These are phyloP conservation scores for Drosophila tristis DNA, from an alignment of 1,140 invertebrate genomes.

Conservation along the genomic window DNA sequence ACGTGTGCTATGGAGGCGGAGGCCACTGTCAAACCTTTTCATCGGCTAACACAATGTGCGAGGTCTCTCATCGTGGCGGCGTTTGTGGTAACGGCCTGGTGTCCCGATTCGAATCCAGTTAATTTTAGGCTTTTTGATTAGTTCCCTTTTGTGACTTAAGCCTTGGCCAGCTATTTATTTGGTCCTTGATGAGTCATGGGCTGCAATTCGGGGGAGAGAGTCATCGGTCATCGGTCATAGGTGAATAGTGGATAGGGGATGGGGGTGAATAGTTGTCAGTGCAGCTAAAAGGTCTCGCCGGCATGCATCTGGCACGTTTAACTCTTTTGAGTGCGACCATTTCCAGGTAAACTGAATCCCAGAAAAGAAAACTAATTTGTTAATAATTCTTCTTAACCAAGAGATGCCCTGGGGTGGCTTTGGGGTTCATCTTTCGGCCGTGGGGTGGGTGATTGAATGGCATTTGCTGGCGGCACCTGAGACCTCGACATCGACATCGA, in stretches of 20 bases:
- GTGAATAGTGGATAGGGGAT: too few species aligned
- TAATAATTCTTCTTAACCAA: slow-evolving; percentile 9
- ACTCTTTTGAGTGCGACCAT: too few species aligned
- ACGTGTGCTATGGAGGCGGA: slow-evolving; percentile 5
- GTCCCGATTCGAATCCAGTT: too few species aligned
- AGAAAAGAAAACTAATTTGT: slow-evolving; percentile 49
- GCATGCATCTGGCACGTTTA: too few species aligned
- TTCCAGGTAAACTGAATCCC: not conserved
- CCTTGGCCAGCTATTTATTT: too few species aligned
- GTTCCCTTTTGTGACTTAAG: too few species aligned
- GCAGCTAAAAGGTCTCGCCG: too few species aligned
- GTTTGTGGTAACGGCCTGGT: not conserved
- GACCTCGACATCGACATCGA: slow-evolving; percentile 20
- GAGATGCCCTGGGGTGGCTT: not conserved
- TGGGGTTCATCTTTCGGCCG: not conserved
- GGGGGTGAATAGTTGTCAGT: too few species aligned
- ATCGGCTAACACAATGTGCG: slow-evolving; percentile 26
- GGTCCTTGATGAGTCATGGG: too few species aligned
- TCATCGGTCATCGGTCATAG: too few species aligned
- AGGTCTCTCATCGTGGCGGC: slow-evolving; percentile 14
- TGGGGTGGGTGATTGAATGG: slow-evolving; percentile 33
- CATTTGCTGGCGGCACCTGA: slow-evolving; percentile 56
- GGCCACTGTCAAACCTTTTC: slow-evolving; percentile 1
- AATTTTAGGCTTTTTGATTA: slow-evolving; percentile 2
- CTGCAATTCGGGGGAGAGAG: too few species aligned